phyloP scores from a whole-genome alignment of 2,797 vertebrate genomes.

The Nasua narica region DNA sequence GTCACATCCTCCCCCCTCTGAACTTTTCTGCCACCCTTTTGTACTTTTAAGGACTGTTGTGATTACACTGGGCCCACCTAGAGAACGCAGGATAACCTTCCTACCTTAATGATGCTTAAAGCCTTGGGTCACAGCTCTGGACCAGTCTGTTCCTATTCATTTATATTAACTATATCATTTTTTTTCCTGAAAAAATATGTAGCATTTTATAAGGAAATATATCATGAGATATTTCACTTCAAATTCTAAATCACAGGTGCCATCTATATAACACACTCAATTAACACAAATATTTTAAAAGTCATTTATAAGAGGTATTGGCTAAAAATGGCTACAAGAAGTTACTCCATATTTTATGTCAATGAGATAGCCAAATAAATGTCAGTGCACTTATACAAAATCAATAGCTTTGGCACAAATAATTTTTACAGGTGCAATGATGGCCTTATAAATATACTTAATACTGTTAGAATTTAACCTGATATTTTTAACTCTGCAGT shows the following conservation, averaged over 20 bases:
- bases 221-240: slow-evolving; percentile 20
- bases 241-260: slow-evolving; percentile 33
- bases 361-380: background rate
- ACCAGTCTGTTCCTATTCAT: background rate
- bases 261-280: background rate
- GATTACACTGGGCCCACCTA: background rate
- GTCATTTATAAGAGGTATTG: background rate
- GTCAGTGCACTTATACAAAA: background rate
- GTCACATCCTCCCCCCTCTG: background rate
- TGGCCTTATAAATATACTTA: background rate
- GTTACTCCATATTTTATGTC: background rate
- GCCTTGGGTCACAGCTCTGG: background rate
- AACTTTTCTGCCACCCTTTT: background rate
- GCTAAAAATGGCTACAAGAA: background rate
- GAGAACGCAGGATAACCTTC: background rate
- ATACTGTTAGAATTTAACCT: background rate
- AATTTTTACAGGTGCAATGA: background rate
- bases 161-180: background rate
- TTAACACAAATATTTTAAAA: slow-evolving; percentile 9
- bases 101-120: background rate
- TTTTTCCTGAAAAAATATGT: background rate
- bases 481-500: background rate
- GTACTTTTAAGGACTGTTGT: background rate
- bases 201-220: slow-evolving; percentile 39
- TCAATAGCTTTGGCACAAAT: background rate